Percentiles rank a stretch among this genome's conserved stretches.
phyloP scores from a whole-genome alignment of 2,113 vertebrate genomes.

The Bubo bubo region DNA sequence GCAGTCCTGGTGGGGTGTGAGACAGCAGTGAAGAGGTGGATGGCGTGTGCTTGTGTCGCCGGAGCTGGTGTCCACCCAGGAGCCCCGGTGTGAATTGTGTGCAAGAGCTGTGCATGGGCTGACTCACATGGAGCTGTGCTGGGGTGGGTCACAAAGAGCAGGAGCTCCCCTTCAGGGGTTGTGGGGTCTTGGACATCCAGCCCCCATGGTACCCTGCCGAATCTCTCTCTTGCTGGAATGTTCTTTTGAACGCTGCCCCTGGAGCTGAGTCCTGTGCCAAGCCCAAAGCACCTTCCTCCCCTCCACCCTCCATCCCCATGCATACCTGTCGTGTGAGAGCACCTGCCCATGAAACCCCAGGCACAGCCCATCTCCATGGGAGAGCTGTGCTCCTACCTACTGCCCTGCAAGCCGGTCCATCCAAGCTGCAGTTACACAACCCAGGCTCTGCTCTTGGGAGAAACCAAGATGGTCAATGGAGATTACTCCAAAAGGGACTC shows the following conservation, averaged over 20 bases:
- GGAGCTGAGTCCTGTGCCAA: not conserved
- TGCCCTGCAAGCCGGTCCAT: not conserved
- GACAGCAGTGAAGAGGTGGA: not conserved
- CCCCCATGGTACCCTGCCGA: not conserved
- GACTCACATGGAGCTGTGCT: rapidly evolving
- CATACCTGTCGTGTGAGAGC: not conserved
- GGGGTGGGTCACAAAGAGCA: not conserved
- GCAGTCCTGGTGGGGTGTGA: not conserved
- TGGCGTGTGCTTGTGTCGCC: not conserved
- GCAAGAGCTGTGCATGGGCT: rapidly evolving
- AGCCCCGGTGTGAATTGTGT: rapidly evolving
- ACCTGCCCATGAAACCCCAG: not conserved
- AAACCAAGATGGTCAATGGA: not conserved
- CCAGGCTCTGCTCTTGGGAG: not conserved
- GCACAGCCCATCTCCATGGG: not conserved
- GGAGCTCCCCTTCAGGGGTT: not conserved
- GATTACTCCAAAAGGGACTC: not conserved
- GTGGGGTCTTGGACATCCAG: not conserved
- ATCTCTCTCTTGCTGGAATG: not conserved
- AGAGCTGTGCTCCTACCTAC: not conserved
- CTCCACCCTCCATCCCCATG: not conserved
- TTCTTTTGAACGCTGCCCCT: not conserved
- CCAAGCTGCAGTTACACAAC: not conserved
- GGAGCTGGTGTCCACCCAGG: not conserved
- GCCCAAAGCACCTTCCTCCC: not conserved